These are phyloP conservation scores for Lampris incognitus DNA, from an alignment of 2,113 vertebrate species.

Conservation along the genomic window DNA sequence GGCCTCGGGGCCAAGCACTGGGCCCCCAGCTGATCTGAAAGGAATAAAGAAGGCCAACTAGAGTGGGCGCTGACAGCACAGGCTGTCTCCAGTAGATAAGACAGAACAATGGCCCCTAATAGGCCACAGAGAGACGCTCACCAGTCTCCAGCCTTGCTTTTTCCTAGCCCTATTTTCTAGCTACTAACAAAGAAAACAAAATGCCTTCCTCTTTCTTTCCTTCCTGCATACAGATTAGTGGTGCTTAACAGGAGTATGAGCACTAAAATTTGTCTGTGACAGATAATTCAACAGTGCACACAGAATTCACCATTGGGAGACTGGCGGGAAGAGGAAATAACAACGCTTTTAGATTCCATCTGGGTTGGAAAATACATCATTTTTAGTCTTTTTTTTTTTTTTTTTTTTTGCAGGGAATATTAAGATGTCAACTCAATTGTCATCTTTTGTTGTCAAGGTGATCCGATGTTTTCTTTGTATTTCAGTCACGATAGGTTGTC, in stretches of 20 bases:
- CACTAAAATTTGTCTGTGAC: constrained; percentile 82
- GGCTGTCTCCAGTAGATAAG: constrained; percentile 86
- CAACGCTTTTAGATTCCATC: constrained; percentile 56
- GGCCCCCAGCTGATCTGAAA: constrained; percentile 57
- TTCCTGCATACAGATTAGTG: constrained; percentile 79
- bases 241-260: constrained; percentile 66
- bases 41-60: constrained; percentile 71
- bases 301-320: constrained; percentile 68
- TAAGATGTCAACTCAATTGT: constrained; percentile 19
- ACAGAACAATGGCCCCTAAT: constrained; percentile 87
- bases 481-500: constrained; percentile 6
- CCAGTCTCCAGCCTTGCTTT: constrained; percentile 73
- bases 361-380: constrained; percentile 54
- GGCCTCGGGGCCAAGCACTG: constrained; percentile 47
- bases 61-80: constrained; percentile 65
- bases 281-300: constrained; percentile 83
- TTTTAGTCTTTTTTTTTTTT: constrained; percentile 31
- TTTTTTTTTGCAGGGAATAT: constrained; percentile 14
- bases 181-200: constrained; percentile 82
- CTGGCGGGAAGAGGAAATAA: constrained; percentile 56
- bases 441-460: constrained; percentile 11
- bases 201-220: constrained; percentile 72
- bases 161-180: constrained; percentile 80
- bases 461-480: not conserved
- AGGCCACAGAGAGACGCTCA: constrained; percentile 79